A percentile compares a stretch with the other conserved stretches of the same genome.
Conservation (phyloP, 2,888 invertebrate species). For the Pomacea canaliculata region DNA sequence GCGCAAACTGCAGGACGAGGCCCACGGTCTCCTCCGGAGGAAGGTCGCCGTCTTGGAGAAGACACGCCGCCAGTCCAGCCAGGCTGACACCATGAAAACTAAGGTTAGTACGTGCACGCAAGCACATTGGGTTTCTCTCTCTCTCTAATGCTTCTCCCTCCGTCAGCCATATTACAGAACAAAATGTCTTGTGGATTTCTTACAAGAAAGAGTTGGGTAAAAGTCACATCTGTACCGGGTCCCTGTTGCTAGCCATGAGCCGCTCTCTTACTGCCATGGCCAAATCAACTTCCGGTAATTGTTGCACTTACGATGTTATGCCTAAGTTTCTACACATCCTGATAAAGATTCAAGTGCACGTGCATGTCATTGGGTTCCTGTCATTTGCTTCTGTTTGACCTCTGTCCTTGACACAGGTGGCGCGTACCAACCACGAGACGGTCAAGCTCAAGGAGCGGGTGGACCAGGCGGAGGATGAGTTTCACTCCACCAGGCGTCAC, state of each 20-base stretch:
- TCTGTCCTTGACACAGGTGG: neutral
- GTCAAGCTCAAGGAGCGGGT: conserved; percentile 21
- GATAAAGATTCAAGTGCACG: too few relatives aligned
- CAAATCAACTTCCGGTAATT: too few relatives aligned
- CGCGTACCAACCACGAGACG: conserved; percentile 23
- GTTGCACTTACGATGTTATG: too few relatives aligned
- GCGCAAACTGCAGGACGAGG: conserved; percentile 51
- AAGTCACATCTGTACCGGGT: too few relatives aligned
- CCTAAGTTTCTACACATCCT: too few relatives aligned
- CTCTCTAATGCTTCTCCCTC: conserved; percentile 1
- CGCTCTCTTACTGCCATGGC: too few relatives aligned
- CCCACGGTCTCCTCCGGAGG: conserved; percentile 39
- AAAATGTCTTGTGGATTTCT: too few relatives aligned
- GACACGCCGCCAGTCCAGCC: conserved; percentile 37
- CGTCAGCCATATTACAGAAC: too few relatives aligned
- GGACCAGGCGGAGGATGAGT: conserved; percentile 32
- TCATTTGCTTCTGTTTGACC: too few relatives aligned
- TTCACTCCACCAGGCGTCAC: conserved; percentile 42
- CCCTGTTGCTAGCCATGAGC: too few relatives aligned
- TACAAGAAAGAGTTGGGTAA: too few relatives aligned
- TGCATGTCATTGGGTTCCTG: too few relatives aligned
- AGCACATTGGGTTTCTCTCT: neutral
- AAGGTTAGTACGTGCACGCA: conserved; percentile 34
- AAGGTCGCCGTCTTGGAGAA: conserved; percentile 43
- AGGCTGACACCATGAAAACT: conserved; percentile 41